These are phyloP conservation scores for Redunca redunca DNA, from an alignment of 2,113 vertebrate species.

Conservation along the genomic window DNA sequence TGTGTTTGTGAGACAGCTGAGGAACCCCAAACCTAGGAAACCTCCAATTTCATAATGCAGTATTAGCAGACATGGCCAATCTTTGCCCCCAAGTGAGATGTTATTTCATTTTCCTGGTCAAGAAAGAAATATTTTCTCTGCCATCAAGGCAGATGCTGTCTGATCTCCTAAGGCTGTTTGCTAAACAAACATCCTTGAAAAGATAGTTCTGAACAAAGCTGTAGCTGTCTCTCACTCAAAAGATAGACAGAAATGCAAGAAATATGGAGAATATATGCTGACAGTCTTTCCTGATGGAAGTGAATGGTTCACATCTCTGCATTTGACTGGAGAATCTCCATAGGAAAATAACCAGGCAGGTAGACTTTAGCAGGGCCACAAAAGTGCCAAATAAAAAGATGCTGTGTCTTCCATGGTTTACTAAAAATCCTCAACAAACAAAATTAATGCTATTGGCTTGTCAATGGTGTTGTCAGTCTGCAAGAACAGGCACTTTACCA, in stretches of 20 bases:
- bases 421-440: neutral
- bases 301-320: neutral
- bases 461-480: neutral
- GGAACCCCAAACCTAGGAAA: neutral
- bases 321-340: neutral
- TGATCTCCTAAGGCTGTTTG: neutral
- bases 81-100: neutral
- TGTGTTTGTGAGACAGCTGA: neutral
- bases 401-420: neutral
- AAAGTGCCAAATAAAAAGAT: neutral
- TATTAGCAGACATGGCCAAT: neutral
- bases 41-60: neutral
- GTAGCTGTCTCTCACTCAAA: neutral
- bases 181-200: neutral
- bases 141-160: neutral
- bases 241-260: neutral
- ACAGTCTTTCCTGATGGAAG: neutral
- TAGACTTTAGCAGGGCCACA: neutral
- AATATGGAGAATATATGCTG: neutral
- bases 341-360: neutral
- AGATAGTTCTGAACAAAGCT: neutral
- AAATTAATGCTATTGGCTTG: neutral
- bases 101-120: neutral
- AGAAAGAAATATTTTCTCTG: neutral
- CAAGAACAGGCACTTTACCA: neutral